Evolutionary conservation across 2,888 invertebrate genomes (phyloP), one percentile per base, ranked within the genome.

Genomic region (Dolichomitus sp.): DNA sequence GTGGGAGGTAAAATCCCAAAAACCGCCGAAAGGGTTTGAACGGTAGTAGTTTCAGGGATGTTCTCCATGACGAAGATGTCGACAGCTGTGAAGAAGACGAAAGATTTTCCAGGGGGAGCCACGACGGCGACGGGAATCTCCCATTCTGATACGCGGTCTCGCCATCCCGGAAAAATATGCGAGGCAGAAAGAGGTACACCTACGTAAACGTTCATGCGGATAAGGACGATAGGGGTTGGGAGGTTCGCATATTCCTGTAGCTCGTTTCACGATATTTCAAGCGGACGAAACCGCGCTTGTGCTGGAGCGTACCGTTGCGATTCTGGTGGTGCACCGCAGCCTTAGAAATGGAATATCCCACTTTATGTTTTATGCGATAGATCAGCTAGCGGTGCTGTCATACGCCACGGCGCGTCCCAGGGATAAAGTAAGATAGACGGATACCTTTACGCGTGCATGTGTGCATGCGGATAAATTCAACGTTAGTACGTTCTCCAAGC

Each of bases 291-390:
- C 23, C 42, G n/a, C 59, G 33, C 23, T 50, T 48, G 50, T 48
- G 45, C 73, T 19, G 6, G 14, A 50, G 48, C 40, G 42, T 23
- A 42, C 48, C 57, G 79, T 72, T 70, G 79, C 81, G 74, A 75
- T 81, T 78, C 68, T 23, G 50, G 33, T 48, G 68, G 17, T 54
- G 81, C 85, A 78, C 84, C 81, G 86, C 85, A 88, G 89, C 91
- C 92, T 92, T 90, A 92, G 92, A 91, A 93, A 92, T 91, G 92
- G 92, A 92, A 93, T 92, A 93, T 91, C 90, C 92, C 91, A 91
- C 92, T 93, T 92, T 92, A 93, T 92, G 92, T 93, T 93, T 93
- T 92, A 92, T 93, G 91, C 91, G 93, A 93, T 93, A 93, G 93
- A 93, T 93, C 93, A 93, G 92, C 93, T 90, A 89, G 92, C 88